These are phyloP conservation scores for Porites evermanni DNA, from an alignment of 92 coral and sea anemone genomes.

Conservation along the genomic window DNA sequence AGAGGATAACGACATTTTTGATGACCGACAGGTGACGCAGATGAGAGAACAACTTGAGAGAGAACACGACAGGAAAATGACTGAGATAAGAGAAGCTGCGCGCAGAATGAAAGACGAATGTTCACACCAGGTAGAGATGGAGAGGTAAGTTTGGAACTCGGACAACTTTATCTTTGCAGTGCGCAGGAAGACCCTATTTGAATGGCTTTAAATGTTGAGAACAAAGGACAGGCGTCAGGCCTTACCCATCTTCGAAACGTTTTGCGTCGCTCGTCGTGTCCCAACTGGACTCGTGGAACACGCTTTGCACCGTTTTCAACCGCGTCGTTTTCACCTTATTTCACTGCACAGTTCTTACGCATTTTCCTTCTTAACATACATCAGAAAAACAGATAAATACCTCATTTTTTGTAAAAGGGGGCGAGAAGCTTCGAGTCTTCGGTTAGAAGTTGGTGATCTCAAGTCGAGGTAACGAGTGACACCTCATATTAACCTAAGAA, in stretches of 20 bases:
- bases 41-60: constrained; percentile 85
- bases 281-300: background rate
- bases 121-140: constrained; percentile 93
- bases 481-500: background rate
- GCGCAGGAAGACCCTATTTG: background rate
- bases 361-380: too few species aligned
- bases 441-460: background rate
- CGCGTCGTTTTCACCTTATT: background rate
- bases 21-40: constrained; percentile 63
- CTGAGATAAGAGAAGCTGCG: constrained; percentile 93
- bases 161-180: background rate
- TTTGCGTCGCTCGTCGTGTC: background rate
- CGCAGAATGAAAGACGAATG: constrained; percentile 97
- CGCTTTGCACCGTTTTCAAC: background rate
- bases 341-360: background rate
- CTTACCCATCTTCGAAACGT: background rate
- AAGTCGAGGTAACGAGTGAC: background rate
- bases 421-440: background rate
- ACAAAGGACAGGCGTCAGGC: background rate
- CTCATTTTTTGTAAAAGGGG: background rate
- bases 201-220: background rate
- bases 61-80: constrained; percentile 84
- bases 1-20: too few species aligned
- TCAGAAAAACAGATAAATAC: background rate
- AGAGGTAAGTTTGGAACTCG: constrained; percentile 65